Conservation (phyloP, 2,797 vertebrate species). For the Perodicticus potto region DNA sequence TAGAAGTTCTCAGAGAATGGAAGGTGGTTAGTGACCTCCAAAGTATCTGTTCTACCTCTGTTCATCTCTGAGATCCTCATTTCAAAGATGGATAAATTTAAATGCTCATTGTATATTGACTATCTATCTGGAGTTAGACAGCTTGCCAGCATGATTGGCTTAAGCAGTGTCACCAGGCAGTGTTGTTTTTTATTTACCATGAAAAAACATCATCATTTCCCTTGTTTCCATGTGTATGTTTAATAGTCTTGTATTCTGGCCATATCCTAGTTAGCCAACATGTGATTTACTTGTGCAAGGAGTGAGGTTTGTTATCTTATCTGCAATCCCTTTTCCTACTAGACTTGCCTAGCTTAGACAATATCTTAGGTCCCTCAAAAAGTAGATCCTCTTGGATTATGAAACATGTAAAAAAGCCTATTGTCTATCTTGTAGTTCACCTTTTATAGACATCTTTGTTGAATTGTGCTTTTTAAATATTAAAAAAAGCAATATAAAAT, state of each 20-base stretch:
- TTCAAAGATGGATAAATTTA: neutral
- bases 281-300: neutral
- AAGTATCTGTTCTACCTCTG: neutral
- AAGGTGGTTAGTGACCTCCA: neutral
- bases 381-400: neutral
- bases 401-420: neutral
- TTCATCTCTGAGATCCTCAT: neutral
- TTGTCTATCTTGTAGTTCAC: neutral
- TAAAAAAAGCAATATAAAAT: too few relatives aligned
- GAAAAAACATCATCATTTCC: neutral
- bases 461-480: constrained; percentile 57
- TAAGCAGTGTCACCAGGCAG: neutral
- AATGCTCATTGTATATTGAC: neutral
- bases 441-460: constrained; percentile 9
- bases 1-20: neutral
- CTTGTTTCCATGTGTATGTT: neutral
- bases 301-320: neutral
- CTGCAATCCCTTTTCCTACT: neutral
- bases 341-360: neutral
- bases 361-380: neutral
- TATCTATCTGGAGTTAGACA: neutral
- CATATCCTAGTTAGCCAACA: neutral
- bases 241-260: neutral
- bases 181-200: neutral
- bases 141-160: neutral